These are phyloP conservation scores for Xenus cinereus DNA, from an alignment of 2,113 vertebrate genomes.

Conservation along the genomic window DNA sequence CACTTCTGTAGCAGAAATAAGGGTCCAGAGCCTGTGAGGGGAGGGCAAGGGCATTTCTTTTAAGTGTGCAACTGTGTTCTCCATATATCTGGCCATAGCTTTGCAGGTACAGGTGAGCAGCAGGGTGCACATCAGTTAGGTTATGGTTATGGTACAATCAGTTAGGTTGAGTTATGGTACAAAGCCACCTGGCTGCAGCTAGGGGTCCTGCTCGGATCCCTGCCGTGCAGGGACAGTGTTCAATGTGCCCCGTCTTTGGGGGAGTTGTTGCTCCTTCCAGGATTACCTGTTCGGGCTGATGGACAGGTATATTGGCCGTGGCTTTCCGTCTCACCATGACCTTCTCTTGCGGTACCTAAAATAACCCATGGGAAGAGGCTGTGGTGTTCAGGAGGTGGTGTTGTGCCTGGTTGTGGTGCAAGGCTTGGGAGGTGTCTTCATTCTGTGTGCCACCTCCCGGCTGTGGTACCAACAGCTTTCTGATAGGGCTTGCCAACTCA, in stretches of 20 bases:
- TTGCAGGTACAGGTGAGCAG: neutral
- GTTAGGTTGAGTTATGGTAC: neutral
- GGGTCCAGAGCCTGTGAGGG: neutral
- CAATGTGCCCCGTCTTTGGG: neutral
- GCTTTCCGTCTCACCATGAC: neutral
- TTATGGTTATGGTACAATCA: no score
- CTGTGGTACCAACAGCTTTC: neutral
- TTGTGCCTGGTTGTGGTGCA: neutral
- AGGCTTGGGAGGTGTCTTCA: neutral
- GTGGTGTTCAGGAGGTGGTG: neutral
- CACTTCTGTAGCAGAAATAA: neutral
- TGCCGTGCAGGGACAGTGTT: neutral
- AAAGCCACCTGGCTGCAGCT: neutral
- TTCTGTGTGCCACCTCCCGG: neutral
- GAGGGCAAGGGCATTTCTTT: neutral
- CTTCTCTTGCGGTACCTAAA: neutral
- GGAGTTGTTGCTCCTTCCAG: neutral
- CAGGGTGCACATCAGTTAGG: neutral
- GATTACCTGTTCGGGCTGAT: neutral
- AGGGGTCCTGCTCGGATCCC: neutral
- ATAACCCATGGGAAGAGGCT: neutral
- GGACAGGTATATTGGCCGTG: neutral
- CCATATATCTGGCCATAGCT: neutral
- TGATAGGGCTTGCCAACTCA: neutral
- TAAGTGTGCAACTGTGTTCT: constrained; percentile 61